Conservation (phyloP, 2,888 invertebrate genomes). For the Netelia virgata region DNA sequence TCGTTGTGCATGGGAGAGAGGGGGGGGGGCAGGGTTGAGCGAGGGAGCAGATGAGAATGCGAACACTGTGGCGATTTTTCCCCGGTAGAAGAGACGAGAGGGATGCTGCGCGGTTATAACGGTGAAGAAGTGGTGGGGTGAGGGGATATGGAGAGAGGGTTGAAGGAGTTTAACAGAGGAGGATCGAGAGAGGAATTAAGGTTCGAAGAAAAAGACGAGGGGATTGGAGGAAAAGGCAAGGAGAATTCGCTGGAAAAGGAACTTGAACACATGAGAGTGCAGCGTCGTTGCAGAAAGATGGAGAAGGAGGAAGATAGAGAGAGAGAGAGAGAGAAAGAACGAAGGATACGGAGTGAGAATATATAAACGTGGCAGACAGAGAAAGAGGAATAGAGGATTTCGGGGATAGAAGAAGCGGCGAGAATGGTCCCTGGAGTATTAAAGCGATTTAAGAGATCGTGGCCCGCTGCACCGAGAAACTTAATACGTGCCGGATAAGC, state of each 20-base stretch:
- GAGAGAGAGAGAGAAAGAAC: slow-evolving; percentile 42
- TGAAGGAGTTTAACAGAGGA: background rate
- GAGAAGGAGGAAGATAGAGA: slow-evolving; percentile 13
- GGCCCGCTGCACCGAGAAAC: slow-evolving; percentile 52
- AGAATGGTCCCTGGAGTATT: slow-evolving; percentile 70
- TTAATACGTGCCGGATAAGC: slow-evolving; percentile 55
- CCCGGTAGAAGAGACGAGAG: slow-evolving; percentile 9
- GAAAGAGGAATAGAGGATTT: slow-evolving; percentile 41
- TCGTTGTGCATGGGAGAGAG: slow-evolving; percentile 4
- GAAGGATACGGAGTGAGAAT: background rate
- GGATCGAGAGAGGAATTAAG: slow-evolving; percentile 56
- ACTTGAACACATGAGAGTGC: slow-evolving; percentile 31
- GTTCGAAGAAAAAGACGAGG: slow-evolving; percentile 42
- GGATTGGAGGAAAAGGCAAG: slow-evolving; percentile 38
- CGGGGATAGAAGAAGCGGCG: slow-evolving; percentile 53
- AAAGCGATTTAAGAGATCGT: slow-evolving; percentile 71
- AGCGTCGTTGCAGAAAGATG: slow-evolving; percentile 1
- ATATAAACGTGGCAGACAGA: slow-evolving; percentile 27
- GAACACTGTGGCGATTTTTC: slow-evolving; percentile 12
- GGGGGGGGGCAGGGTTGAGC: slow-evolving; percentile 8
- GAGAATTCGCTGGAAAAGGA: slow-evolving; percentile 32
- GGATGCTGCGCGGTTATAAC: background rate
- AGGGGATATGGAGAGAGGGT: background rate
- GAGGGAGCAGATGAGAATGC: slow-evolving; percentile 26
- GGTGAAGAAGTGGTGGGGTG: background rate